Percentiles rank a stretch among this genome's conserved stretches.
These are phyloP conservation scores for Neuroscelio doddi DNA, from an alignment of 2,888 invertebrate species.

Conservation along the genomic window DNA sequence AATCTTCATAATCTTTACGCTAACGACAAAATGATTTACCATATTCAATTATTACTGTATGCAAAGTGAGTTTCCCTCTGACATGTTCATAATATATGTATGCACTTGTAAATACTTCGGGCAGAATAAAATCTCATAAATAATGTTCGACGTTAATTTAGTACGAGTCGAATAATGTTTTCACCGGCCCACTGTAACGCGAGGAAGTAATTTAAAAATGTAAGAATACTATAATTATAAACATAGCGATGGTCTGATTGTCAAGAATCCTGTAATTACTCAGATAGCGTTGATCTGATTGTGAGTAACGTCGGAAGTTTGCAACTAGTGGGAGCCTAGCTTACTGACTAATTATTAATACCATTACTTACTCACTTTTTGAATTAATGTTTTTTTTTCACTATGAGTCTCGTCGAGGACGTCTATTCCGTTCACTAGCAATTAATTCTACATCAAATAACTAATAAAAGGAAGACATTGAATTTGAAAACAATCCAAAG, in stretches of 20 bases:
- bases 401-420: slow-evolving; percentile 34
- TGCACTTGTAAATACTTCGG: slow-evolving; percentile 13
- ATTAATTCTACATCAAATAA: too few relatives aligned
- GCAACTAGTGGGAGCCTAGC: slow-evolving; percentile 50
- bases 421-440: slow-evolving; percentile 30
- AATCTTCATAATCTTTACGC: neutral
- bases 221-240: slow-evolving; percentile 51
- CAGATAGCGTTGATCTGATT: slow-evolving; percentile 51
- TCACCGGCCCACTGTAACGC: slow-evolving; percentile 40
- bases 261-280: slow-evolving; percentile 51
- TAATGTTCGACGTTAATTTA: slow-evolving; percentile 48
- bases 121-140: slow-evolving; percentile 37
- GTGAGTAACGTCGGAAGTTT: slow-evolving; percentile 49
- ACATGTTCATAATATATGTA: slow-evolving; percentile 33
- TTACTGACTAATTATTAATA: slow-evolving; percentile 47
- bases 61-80: slow-evolving; percentile 34
- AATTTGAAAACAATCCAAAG: too few relatives aligned
- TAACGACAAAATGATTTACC: slow-evolving; percentile 23
- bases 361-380: slow-evolving; percentile 49
- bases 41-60: slow-evolving; percentile 45
- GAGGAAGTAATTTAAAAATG: slow-evolving; percentile 48
- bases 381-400: slow-evolving; percentile 46
- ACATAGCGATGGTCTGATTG: slow-evolving; percentile 50
- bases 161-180: slow-evolving; percentile 24
- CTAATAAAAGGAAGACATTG: too few relatives aligned